These are phyloP conservation scores for Stictonetta naevosa DNA, from an alignment of 2,113 vertebrate genomes.

Conservation along the genomic window DNA sequence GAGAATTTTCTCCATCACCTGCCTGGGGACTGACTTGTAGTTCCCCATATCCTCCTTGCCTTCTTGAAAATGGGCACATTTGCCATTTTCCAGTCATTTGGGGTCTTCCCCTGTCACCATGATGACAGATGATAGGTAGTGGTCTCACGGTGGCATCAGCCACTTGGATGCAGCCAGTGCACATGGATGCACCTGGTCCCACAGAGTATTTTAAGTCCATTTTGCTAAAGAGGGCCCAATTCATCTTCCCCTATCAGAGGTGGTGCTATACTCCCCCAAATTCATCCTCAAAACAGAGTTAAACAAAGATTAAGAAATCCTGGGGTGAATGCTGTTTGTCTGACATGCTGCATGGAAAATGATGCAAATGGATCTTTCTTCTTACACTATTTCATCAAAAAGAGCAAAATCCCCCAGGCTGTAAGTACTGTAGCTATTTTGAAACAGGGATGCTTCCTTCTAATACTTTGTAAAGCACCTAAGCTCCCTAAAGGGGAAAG, in stretches of 20 bases:
- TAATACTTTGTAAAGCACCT: background rate
- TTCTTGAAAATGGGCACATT: background rate
- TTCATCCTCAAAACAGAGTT: background rate
- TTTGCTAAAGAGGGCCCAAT: background rate
- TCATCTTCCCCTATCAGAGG: rapidly evolving
- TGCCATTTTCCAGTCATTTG: background rate
- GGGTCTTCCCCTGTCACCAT: background rate
- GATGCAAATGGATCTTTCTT: background rate
- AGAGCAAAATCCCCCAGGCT: background rate
- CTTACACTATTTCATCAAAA: background rate
- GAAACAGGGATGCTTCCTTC: slow-evolving; percentile 27
- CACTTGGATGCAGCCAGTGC: background rate
- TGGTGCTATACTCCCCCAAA: background rate
- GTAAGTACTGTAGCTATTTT: background rate
- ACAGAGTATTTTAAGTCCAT: background rate
- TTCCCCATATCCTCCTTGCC: background rate
- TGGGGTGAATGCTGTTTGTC: background rate
- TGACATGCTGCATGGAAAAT: background rate
- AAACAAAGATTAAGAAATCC: background rate
- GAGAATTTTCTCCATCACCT: background rate
- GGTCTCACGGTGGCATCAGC: background rate
- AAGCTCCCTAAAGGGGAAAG: slow-evolving; percentile 28
- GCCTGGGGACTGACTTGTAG: background rate
- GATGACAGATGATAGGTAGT: background rate
- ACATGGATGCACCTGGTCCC: background rate